Evolutionary conservation across 30 jellyfish, hydroid and myxozoan species (phyloP).

Genomic region (Aurelia aurita): DNA sequence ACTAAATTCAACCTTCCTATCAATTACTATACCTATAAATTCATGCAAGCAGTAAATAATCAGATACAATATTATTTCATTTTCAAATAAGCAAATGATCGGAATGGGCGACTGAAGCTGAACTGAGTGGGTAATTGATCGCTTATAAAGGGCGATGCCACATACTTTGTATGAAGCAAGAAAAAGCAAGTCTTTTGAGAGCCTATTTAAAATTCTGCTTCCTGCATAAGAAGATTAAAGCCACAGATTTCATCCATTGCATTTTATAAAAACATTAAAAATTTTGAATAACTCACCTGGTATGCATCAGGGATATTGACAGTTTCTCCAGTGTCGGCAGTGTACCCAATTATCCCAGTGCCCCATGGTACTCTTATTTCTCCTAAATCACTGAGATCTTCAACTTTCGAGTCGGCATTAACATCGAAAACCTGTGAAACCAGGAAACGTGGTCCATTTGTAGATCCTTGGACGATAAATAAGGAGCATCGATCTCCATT

Average conservation of each 20-base stretch:
- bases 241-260: neutral
- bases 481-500: constrained; percentile 96
- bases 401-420: constrained; percentile 95
- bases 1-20: too few species aligned
- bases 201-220: too few species aligned
- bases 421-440: constrained; percentile 96
- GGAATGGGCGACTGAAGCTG: too few species aligned
- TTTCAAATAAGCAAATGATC: too few species aligned
- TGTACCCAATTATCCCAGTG: constrained; percentile 91
- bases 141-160: neutral
- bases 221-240: too few species aligned
- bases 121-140: too few species aligned
- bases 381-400: constrained; percentile 76
- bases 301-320: constrained; percentile 96
- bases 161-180: neutral
- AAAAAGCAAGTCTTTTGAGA: neutral
- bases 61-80: too few species aligned
- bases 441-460: constrained; percentile 82
- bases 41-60: too few species aligned
- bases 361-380: constrained; percentile 95
- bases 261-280: too few species aligned
- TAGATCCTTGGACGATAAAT: constrained; percentile 90
- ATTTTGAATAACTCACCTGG: constrained; percentile 56
- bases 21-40: too few species aligned
- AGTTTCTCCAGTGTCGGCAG: constrained; percentile 93